Percentiles rank a stretch among this genome's conserved stretches.
Conservation (phyloP, 2,888 invertebrate genomes). For the Odontothrips loti region DNA sequence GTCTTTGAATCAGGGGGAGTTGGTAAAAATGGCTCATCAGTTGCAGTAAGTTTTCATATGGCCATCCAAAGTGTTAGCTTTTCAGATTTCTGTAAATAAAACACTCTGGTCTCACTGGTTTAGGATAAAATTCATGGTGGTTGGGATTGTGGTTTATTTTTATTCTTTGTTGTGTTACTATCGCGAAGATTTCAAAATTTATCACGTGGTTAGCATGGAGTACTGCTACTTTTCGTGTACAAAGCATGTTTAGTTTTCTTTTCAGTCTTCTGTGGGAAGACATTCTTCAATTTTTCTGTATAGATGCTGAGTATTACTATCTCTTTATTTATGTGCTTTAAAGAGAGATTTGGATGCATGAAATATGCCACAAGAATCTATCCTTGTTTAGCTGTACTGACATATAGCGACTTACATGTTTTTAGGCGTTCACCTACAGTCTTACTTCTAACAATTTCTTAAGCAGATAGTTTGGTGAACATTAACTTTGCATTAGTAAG, state of each 20-base stretch:
- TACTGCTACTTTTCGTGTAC: background rate
- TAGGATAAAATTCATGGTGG: background rate
- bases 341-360: no score
- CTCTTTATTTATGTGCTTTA: no score
- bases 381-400: no score
- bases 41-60: slow-evolving; percentile 74
- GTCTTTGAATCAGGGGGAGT: slow-evolving; percentile 86
- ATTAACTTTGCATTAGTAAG: no score
- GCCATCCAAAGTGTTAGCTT: slow-evolving; percentile 6
- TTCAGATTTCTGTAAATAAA: slow-evolving; percentile 3
- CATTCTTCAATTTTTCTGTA: background rate
- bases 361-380: no score
- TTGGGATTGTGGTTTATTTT: slow-evolving; percentile 10
- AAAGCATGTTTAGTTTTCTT: background rate
- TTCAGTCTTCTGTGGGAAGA: background rate
- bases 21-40: slow-evolving; percentile 97
- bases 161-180: background rate
- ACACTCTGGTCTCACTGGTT: slow-evolving; percentile 7
- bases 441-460: no score
- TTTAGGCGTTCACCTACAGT: no score
- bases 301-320: background rate
- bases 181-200: background rate
- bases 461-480: no score
- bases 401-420: no score
- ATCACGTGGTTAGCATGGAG: background rate